Percentiles rank a stretch among this genome's conserved stretches.
Conservation (phyloP, 1,140 invertebrate genomes). For the Trialeurodes vaporariorum region DNA sequence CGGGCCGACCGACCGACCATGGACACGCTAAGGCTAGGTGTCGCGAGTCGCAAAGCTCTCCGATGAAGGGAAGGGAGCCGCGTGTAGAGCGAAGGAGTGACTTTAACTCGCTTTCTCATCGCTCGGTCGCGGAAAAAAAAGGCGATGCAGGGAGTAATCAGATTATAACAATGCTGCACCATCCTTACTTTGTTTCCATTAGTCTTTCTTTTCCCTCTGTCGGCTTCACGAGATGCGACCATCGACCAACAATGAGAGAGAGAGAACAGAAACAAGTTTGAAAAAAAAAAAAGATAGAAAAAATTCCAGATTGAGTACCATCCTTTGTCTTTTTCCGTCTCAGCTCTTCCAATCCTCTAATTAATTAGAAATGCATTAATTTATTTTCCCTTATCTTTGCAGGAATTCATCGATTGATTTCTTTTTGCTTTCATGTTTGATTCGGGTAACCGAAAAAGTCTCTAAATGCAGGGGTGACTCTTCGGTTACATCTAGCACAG, state of each 20-base stretch:
- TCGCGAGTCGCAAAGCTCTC: no score
- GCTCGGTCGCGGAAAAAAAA: background rate
- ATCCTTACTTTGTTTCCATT: background rate
- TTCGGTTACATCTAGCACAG: no score
- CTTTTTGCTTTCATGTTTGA: no score
- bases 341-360: background rate
- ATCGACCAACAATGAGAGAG: background rate
- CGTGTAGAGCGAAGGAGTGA: no score
- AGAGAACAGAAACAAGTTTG: background rate
- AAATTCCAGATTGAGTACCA: background rate
- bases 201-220: background rate
- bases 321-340: background rate
- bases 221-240: background rate
- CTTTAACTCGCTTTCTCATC: no score
- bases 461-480: no score
- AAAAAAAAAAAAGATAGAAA: background rate
- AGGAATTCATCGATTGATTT: background rate
- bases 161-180: background rate
- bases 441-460: no score
- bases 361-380: background rate
- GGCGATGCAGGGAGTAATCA: no score
- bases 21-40: background rate
- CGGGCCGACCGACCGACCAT: no score
- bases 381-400: background rate
- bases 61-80: no score